Evolutionary conservation across 1,140 invertebrate species (phyloP).

Genomic region (Cotesia vestalis): DNA sequence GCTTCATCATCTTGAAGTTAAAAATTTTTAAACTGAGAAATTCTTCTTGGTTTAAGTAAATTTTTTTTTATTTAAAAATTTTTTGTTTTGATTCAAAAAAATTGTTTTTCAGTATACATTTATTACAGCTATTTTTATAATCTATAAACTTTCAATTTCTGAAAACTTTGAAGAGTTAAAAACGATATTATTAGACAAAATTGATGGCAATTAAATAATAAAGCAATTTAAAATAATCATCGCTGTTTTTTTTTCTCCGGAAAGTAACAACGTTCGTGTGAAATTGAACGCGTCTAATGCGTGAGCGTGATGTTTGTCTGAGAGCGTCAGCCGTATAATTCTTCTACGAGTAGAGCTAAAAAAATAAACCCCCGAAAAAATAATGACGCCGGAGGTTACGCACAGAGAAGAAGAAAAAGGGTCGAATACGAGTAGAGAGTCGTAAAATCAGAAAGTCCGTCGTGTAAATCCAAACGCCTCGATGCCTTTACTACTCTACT

Average conservation of each 20-base stretch:
- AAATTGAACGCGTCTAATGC: conserved; percentile 29
- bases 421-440: conserved; percentile 21
- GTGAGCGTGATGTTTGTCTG: neutral
- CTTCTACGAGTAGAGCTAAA: no score
- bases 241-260: conserved; percentile 22
- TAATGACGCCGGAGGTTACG: conserved; percentile 34
- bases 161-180: no score
- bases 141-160: no score
- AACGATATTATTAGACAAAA: no score
- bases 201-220: neutral
- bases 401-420: conserved; percentile 13
- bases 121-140: no score
- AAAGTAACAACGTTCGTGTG: conserved; percentile 35
- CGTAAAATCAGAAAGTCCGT: conserved; percentile 41
- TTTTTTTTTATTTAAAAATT: no score
- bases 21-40: no score
- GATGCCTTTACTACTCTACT: conserved; percentile 25
- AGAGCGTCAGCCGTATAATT: no score
- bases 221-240: conserved; percentile 34
- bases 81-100: no score
- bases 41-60: no score
- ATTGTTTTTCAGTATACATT: no score
- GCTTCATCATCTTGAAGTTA: no score
- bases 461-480: conserved; percentile 42
- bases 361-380: conserved; percentile 11